A percentile compares a stretch with the other conserved stretches of the same genome.
Evolutionary conservation across 2,797 vertebrate species (phyloP).

Genomic region (Danio tinwini): DNA sequence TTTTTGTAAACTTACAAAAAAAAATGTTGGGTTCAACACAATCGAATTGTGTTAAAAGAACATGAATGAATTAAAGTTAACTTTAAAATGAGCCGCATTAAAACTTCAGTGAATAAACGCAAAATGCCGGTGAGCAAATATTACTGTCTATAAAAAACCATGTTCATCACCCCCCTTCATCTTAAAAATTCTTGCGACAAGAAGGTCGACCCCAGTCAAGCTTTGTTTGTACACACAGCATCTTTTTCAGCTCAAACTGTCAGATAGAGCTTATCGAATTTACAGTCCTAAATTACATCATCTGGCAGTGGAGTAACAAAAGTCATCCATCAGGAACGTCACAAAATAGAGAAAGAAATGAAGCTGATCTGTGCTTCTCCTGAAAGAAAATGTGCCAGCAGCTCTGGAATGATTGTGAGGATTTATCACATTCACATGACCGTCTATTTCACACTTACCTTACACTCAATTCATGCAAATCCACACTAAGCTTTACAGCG

Average conservation of each 20-base stretch:
- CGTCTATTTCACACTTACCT: slow-evolving; percentile 16
- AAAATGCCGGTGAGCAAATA: too few relatives aligned
- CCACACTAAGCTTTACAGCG: slow-evolving; percentile 58
- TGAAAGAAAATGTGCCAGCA: neutral
- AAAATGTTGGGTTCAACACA: too few relatives aligned
- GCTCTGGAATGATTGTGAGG: slow-evolving; percentile 6
- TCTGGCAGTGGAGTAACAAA: slow-evolving; percentile 13
- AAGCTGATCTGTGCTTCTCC: slow-evolving; percentile 8
- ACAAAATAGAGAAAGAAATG: slow-evolving; percentile 50
- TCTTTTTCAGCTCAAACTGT: slow-evolving; percentile 9
- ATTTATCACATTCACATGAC: slow-evolving; percentile 35
- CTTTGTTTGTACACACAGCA: slow-evolving; percentile 30
- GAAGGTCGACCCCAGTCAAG: neutral
- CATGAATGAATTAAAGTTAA: too few relatives aligned
- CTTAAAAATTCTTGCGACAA: neutral
- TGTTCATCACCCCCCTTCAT: neutral
- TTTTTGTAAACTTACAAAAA: too few relatives aligned
- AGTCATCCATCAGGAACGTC: slow-evolving; percentile 22
- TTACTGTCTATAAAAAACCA: neutral
- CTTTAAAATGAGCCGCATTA: too few relatives aligned
- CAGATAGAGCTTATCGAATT: neutral
- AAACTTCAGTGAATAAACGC: too few relatives aligned
- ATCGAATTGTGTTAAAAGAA: too few relatives aligned
- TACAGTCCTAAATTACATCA: slow-evolving; percentile 29
- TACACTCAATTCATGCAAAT: slow-evolving; percentile 67